phyloP scores from a whole-genome alignment of 2,113 vertebrate genomes.

The Shinisaurus crocodilurus region DNA sequence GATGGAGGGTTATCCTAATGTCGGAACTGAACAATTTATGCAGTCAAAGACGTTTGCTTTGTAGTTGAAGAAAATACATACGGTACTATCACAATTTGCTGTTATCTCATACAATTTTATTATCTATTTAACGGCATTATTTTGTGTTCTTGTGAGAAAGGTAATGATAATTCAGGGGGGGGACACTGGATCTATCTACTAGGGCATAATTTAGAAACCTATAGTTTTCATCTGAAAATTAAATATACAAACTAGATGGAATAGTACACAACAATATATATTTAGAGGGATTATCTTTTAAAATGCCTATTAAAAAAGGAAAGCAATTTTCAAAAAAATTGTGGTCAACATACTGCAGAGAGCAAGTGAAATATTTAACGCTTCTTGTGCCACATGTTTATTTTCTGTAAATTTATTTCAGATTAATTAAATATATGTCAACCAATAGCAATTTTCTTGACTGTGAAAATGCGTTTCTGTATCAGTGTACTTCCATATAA shows the following conservation, averaged over 20 bases:
- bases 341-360: not conserved
- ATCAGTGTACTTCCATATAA: not conserved
- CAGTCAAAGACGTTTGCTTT: slow-evolving; percentile 17
- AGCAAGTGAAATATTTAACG: not conserved
- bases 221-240: slow-evolving; percentile 26
- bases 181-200: not conserved
- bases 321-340: slow-evolving; percentile 5
- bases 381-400: not conserved
- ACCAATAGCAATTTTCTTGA: not conserved
- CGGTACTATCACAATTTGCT: slow-evolving; percentile 19
- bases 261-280: slow-evolving; percentile 5
- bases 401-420: not conserved
- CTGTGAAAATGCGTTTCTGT: not conserved
- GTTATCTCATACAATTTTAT: slow-evolving; percentile 27
- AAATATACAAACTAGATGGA: slow-evolving; percentile 6
- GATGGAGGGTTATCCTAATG: slow-evolving; percentile 29
- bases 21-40: slow-evolving; percentile 25
- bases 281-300: slow-evolving; percentile 8
- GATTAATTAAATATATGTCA: not conserved
- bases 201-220: slow-evolving; percentile 11
- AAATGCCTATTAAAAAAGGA: not conserved
- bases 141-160: slow-evolving; percentile 28
- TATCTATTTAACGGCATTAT: slow-evolving; percentile 19
- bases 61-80: slow-evolving; percentile 20
- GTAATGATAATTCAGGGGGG: slow-evolving; percentile 3